These are phyloP conservation scores for Eurytoma adleriae DNA, from an alignment of 2,888 invertebrate species.

Conservation along the genomic window DNA sequence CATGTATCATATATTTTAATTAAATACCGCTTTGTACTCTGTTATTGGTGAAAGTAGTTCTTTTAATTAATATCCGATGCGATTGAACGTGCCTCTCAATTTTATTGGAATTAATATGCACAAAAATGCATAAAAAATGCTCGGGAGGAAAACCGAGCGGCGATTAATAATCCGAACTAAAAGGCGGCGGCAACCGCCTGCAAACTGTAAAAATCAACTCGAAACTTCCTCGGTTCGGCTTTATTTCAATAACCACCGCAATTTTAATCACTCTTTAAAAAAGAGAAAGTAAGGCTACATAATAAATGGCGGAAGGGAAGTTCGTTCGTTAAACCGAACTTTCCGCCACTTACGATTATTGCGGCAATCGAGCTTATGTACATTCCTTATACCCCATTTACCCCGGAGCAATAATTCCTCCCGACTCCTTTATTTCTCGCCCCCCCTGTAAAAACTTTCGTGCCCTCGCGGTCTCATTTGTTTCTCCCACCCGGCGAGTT, in stretches of 20 bases:
- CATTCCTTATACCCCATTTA: slow-evolving; percentile 20
- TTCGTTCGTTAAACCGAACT: slow-evolving; percentile 32
- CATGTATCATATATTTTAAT: no score
- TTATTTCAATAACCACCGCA: not conserved
- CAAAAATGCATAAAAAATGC: no score
- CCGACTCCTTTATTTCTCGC: not conserved
- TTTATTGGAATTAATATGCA: no score
- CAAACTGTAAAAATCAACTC: no score
- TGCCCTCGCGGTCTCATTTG: slow-evolving; percentile 25
- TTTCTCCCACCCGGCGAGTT: slow-evolving; percentile 5
- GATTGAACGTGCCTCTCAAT: no score
- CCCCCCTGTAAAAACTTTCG: slow-evolving; percentile 1
- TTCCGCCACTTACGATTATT: slow-evolving; percentile 45
- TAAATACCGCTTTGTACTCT: no score
- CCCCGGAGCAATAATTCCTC: not conserved
- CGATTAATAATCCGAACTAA: no score
- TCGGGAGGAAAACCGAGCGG: no score
- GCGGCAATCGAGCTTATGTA: slow-evolving; percentile 33
- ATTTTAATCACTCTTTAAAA: not conserved
- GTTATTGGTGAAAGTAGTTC: no score
- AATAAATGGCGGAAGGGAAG: not conserved
- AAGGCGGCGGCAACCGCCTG: no score
- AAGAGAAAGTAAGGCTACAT: not conserved
- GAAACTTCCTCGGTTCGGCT: no score
- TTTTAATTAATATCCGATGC: no score